These are phyloP conservation scores for Lasioglossum marginatum DNA, from an alignment of 2,888 invertebrate genomes.

Conservation along the genomic window DNA sequence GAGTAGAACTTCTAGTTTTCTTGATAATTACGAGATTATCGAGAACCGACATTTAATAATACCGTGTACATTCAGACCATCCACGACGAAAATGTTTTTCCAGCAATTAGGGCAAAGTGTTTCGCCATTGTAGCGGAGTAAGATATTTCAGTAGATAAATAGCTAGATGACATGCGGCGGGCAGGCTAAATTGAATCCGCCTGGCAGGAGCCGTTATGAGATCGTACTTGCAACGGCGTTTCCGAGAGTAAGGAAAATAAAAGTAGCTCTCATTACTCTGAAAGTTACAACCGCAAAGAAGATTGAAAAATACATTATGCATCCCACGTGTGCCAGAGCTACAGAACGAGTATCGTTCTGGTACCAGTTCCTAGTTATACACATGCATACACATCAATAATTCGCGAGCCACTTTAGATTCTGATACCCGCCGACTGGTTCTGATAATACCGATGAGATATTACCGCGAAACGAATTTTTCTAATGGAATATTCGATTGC, in stretches of 20 bases:
- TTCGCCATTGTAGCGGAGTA: background rate
- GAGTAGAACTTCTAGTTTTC: background rate
- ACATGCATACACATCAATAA: constrained; percentile 17
- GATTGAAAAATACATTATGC: constrained; percentile 49
- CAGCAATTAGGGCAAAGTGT: background rate
- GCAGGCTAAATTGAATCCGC: constrained; percentile 15
- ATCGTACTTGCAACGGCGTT: constrained; percentile 14
- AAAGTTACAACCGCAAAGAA: constrained; percentile 30
- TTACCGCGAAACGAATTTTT: background rate
- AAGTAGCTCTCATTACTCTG: constrained; percentile 16
- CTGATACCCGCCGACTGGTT: background rate
- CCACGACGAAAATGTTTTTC: background rate
- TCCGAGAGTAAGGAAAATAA: constrained; percentile 11
- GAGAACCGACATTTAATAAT: no score
- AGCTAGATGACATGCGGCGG: background rate
- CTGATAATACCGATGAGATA: constrained; percentile 14
- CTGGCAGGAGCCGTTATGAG: constrained; percentile 21
- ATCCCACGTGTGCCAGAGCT: background rate
- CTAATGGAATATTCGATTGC: background rate
- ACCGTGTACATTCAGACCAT: background rate
- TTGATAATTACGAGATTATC: background rate
- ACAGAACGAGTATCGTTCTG: constrained; percentile 9
- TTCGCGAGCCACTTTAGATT: constrained; percentile 10
- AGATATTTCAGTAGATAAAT: background rate
- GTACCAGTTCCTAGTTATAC: constrained; percentile 20